Base-by-base conservation (phyloP, 2,888 invertebrate species). In the Hypselothyrea guttata region DNA sequence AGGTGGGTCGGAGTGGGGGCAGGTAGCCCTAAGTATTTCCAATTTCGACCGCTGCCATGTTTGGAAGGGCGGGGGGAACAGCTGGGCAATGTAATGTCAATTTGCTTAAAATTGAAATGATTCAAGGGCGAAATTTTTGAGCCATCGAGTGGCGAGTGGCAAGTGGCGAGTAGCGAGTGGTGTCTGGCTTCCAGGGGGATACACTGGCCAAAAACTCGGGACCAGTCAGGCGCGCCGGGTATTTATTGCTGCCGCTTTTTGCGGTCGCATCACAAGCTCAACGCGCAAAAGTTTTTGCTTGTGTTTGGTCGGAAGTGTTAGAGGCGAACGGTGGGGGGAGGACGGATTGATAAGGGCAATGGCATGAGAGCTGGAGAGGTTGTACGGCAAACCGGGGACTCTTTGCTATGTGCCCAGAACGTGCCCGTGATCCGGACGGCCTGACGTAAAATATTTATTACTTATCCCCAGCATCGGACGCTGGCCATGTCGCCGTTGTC, bases 71-170 rank as follows among this genome's bases (percentile, higher is more conserved):
- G 0, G 11, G 22, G 5, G 22, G 0, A 12, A 27, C 75, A 70
- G 64, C 66, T 47, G 63, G 75, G 78, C 78, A 86, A 81, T 73
- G 79, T 87, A 83, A 87, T 87, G 78, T 71, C 81, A 86, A 87
- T 87, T 86, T 86, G 78, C 71, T 76, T 76, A 56, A 84, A 84
- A 87, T 84, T 84, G 82, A 84, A 84, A 86, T 87, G 85, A 84
- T 87, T 86, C 87, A 87, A 87, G 82, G 86, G 86, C 87, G 68
- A 2, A 81, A 65, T 75, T 67, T 48, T 67, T 48, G 52, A 66
- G 28, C 5, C 28, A 9, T 41, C 61, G 48, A 52, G 54, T 49
- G 45, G 33, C 67, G 45, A 58, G 52, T 48, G 48, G 47, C 42
- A 41, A 56, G 54, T 53, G 34, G 65, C 47, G 16, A 57, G 35